Base-by-base conservation (phyloP, 64 coral and sea anemone genomes). In the Montipora efflorescens region DNA sequence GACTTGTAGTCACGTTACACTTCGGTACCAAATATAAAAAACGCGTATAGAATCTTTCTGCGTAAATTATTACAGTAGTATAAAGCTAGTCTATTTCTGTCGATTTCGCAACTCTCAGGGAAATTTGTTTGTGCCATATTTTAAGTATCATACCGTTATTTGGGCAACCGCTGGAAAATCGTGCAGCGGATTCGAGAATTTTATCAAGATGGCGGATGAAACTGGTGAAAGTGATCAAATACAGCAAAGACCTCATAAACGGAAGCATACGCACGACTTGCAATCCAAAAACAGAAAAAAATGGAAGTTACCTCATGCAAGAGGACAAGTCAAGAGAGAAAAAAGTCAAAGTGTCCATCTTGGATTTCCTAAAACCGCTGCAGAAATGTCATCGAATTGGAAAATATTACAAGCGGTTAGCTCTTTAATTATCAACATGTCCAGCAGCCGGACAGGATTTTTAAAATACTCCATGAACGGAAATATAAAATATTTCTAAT, bases 361-460 rank as follows among this genome's bases (percentile, higher is more conserved):
- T 53, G 76, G 43, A 20, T 78, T 95, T 3, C 92, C 95, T 20
- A 88, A 97, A 95, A 76, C 92, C 15, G 89, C 92, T 23, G 75
- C 69, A 22, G 95, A 97, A 49, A 94, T 97, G 50, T 97, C 95
- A 43, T 94, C 95, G 77, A 97, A 97, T 58, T 97, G 95, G 95
- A 97, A 95, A 55, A 59, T 73, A 53, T 82, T 97, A 43, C 80
- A 87, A 64, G 93, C 57, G 88, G 95, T 97, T 74, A 20, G 88
- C 47, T 53, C 0, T 57, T 57, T 57, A 8, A 36, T 36, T 36
- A 36, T 36, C 36, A 36, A 36, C 36, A 36, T 36, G 36, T 36
- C 36, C 36, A 36, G 36, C 36, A 36, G 36, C 0, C 36, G 36
- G 36, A 36, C 36, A 36, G 36, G 36, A 36, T 36, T 36, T 36